Conservation (phyloP, 2,797 vertebrate species). For the Anas georgica region DNA sequence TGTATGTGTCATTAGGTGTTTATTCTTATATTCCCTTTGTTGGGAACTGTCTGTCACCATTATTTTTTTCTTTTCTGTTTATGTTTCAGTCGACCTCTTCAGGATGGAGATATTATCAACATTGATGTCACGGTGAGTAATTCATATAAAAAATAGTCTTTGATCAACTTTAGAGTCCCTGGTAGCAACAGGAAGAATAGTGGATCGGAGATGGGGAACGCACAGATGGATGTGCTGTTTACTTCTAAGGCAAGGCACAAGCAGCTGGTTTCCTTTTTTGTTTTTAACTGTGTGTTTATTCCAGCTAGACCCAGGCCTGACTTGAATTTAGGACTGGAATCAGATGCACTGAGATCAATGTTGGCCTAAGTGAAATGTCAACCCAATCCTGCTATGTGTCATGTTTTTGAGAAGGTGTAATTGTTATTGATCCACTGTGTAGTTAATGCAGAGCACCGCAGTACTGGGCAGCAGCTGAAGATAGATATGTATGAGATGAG, state of each 20-base stretch:
- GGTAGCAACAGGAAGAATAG: conserved; percentile 88
- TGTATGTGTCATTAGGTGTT: conserved; percentile 80
- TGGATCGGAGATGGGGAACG: conserved; percentile 86
- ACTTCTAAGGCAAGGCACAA: conserved; percentile 83
- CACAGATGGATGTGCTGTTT: conserved; percentile 88
- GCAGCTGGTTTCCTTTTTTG: conserved; percentile 90
- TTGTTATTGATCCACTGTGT: conserved; percentile 99
- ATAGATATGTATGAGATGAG: conserved; percentile 92
- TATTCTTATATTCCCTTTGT: conserved; percentile 82
- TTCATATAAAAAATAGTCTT: conserved; percentile 83
- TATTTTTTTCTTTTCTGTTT: conserved; percentile 77
- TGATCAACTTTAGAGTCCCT: conserved; percentile 85
- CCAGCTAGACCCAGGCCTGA: conserved; percentile 88
- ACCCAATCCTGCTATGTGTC: conserved; percentile 93
- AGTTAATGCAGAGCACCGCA: conserved; percentile 95
- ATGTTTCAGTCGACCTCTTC: conserved; percentile 84
- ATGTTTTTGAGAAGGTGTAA: conserved; percentile 99
- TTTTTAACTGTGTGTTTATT: conserved; percentile 88
- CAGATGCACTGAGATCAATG: conserved; percentile 97
- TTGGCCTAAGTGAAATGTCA: conserved; percentile 97
- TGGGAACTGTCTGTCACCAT: conserved; percentile 81
- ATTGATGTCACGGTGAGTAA: conserved; percentile 87
- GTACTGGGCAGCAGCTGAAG: conserved; percentile 90
- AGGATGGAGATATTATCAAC: conserved; percentile 90
- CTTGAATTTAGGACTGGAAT: conserved; percentile 91